Base-by-base conservation (phyloP, 92 coral and sea anemone species). In the Scolanthus callimorphus region DNA sequence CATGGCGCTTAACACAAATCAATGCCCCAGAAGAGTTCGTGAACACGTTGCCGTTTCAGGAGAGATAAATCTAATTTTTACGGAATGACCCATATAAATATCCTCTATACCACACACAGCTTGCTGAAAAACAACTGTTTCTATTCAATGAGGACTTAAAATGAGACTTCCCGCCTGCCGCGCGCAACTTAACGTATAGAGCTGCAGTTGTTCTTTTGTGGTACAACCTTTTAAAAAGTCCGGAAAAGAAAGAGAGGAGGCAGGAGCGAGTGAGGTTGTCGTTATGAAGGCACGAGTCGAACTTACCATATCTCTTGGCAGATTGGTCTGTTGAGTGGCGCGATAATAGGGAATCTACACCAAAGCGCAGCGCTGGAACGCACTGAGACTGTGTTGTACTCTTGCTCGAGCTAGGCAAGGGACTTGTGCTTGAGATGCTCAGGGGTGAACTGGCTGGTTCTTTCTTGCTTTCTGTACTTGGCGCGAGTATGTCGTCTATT, bases 401-500 rank as follows among this genome's bases (percentile, higher is more conserved):
- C 39, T n/a, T 21, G 23, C 52, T 56, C 2, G 68, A 61, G 39
- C 61, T 37, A 0, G 57, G 27, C 56, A 57, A 28, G 28, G 34
- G 43, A 37, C 20, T 49, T 10, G 22, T 57, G 47, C 62, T 55
- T 37, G 45, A 25, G 26, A 8, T 28, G 8, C 49, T 21, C 25
- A 20, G 22, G 12, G 75, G 39, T 10, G 51, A 25, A 25, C 51
- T 39, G 62, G 13, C 3, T 2, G 49, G 39, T n/a, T n/a, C n/a
- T n/a, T n/a, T n/a, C n/a, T n/a, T n/a, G 29, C 3, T 68, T 21
- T 48, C 37, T 29, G 63, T 29, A n/a, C 45, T 30, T 2, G 60
- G 59, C 13, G 94, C 88, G 25, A 85, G 51, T 53, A 86, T 86
- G 31, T 86, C 95, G 20, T 72, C 95, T 22, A 86, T 86, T 20